Base-by-base conservation (phyloP, 1,140 invertebrate genomes). In the Anadara kagoshimensis region DNA sequence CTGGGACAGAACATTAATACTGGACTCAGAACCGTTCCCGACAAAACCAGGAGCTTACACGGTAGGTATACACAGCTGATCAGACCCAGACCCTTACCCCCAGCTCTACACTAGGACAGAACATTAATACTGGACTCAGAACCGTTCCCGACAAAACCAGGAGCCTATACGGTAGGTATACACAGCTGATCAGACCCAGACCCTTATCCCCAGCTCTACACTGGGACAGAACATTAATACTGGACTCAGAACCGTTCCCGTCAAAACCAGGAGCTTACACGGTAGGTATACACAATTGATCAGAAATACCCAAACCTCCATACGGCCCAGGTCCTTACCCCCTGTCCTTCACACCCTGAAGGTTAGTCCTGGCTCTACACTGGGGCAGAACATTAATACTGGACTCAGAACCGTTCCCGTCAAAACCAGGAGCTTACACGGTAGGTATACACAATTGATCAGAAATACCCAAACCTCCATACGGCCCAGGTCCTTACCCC, bases 1-100 rank as follows among this genome's bases (percentile, higher is more conserved):
- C n/a, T 85, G 75, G 71, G 85, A 86, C 18, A 20, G 78, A n/a
- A 12, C 69, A 16, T 66, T 84, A 16, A 80, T 85, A 26, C 67
- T 84, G 10, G 63, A 76, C 16, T 78, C 68, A 56, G 76, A 74
- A 16, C 51, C 57, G 5, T 86, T 71, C 61, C 84, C 84, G 36
- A 78, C 73, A 16, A 78, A 74, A 59, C 75, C 71, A 44, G 78
- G 69, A 41, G 79, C 72, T 16, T 83, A 76, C 64, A 80, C 80
- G 12, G 84, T 86, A 64, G 75, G 78, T 83, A n/a, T 4, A 49
- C 47, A 36, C 7, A 36, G 2, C 7, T 36, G 7, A 36, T 36
- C 29, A 36, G 29, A 36, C 29, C 29, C 29, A 2, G 29, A 36
- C 2, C 29, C 29, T 3, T 36, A 36, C 29, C 29, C 7, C 29